These are phyloP conservation scores for Elaphurus davidianus DNA, from an alignment of 2,113 vertebrate species.

Conservation along the genomic window DNA sequence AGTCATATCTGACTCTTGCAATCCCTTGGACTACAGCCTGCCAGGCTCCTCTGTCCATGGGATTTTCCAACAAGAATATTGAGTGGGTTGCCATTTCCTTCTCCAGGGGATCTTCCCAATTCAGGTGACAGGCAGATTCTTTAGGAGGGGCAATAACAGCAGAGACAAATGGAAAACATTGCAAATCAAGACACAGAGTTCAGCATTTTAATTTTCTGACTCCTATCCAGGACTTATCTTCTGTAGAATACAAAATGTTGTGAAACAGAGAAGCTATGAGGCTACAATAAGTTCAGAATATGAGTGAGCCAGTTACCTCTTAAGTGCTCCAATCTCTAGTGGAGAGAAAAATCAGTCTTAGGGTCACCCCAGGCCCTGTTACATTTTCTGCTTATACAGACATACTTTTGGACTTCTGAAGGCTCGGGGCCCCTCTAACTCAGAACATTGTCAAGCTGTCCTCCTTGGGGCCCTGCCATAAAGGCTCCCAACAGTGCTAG, in stretches of 20 bases:
- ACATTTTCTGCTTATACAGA: background rate
- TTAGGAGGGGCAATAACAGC: no score
- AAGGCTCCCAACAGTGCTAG: background rate
- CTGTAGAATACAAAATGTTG: background rate
- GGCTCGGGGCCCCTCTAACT: background rate
- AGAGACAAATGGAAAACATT: no score
- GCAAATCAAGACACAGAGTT: background rate
- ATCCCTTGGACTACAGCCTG: background rate
- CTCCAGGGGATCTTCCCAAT: background rate
- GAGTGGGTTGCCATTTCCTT: background rate
- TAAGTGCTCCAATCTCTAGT: background rate
- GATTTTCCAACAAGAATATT: background rate
- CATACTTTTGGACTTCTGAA: background rate
- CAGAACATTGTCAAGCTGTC: background rate
- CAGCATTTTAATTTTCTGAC: background rate
- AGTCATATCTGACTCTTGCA: background rate
- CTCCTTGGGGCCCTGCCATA: background rate
- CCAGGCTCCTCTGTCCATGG: background rate
- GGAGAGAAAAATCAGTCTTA: background rate
- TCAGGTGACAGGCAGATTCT: background rate
- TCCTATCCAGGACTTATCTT: background rate
- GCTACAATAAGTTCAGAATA: background rate
- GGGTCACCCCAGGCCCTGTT: background rate
- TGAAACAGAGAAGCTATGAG: background rate
- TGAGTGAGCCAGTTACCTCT: background rate